phyloP scores from a whole-genome alignment of 1,140 invertebrate genomes.

The Papilio helenus region DNA sequence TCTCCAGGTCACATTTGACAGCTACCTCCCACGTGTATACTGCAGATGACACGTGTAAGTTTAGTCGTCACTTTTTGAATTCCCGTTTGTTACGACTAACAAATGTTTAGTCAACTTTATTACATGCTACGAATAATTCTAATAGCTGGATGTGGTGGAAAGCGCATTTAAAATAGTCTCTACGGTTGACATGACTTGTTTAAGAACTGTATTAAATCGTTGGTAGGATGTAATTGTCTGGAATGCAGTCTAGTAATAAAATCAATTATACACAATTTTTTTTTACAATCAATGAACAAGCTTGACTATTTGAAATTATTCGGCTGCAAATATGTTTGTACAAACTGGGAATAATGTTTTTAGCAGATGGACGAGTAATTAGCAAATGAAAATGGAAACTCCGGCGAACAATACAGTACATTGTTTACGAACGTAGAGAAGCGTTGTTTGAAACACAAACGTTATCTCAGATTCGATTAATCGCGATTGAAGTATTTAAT shows the following conservation, averaged over 20 bases:
- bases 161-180: too few species aligned
- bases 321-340: constrained; percentile 24
- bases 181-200: too few species aligned
- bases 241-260: too few species aligned
- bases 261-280: background rate
- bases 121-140: too few species aligned
- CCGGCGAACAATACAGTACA: constrained; percentile 20
- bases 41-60: background rate
- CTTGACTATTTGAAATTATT: constrained; percentile 1
- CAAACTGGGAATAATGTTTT: constrained; percentile 27
- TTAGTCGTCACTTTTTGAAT: background rate
- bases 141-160: too few species aligned
- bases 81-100: background rate
- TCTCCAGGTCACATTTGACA: constrained; percentile 1
- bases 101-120: background rate
- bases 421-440: constrained; percentile 23
- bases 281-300: constrained; percentile 16
- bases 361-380: constrained; percentile 27
- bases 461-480: background rate
- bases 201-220: too few species aligned
- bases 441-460: constrained; percentile 7
- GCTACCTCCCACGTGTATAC: background rate
- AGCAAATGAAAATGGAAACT: constrained; percentile 26
- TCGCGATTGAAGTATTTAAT: constrained; percentile 21
- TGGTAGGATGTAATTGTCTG: too few species aligned